Evolutionary conservation across 2,797 vertebrate species (phyloP), one percentile per base, ranked within the genome.

Genomic region (Ambastaia sidthimunki): DNA sequence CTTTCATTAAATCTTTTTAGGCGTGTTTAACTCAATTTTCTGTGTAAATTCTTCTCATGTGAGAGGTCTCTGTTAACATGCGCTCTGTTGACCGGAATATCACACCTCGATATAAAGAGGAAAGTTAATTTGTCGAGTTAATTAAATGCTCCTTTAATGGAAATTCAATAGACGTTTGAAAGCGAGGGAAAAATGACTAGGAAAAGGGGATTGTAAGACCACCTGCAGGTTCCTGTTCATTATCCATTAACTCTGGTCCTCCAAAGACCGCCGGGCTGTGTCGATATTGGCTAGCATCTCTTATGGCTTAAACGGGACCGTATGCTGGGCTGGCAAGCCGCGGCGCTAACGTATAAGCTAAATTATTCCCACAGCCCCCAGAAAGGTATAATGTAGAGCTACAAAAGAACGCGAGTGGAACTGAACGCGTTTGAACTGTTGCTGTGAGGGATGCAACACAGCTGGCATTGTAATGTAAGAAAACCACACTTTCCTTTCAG

Each of bases 201-300:
- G 18, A 65, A 19, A 66, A 65, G 68, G n/a, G 71, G 37, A 7
- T 48, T 23, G 57, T 11, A 15, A 37, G 78, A 57, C 50, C 62
- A 68, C 77, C 72, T 73, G 78, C 57, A 81, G 75, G 78, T 48
- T 75, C 54, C 76, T 62, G 60, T 54, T 71, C 76, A 55, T 74
- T 63, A 69, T 19, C 31, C 59, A 76, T 72, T 44, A 75, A 78
- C 66, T 83, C 12, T 3, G 37, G 62, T 57, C 48, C 68, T 34
- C 79, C 34, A 23, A 23, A 71, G 25, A 34, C 47, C 47, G 71
- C 68, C 44, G 66, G 59, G 65, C 12, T 71, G 13, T 69, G 65
- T 52, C 48, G 16, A 84, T 82, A 82, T 85, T 25, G 80, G 83
- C 71, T 83, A 54, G 85, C 66, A 76, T 73, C 55, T 69, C 83